Conservation (phyloP, 2,797 vertebrate species). For the Chaetophractus vellerosus region DNA sequence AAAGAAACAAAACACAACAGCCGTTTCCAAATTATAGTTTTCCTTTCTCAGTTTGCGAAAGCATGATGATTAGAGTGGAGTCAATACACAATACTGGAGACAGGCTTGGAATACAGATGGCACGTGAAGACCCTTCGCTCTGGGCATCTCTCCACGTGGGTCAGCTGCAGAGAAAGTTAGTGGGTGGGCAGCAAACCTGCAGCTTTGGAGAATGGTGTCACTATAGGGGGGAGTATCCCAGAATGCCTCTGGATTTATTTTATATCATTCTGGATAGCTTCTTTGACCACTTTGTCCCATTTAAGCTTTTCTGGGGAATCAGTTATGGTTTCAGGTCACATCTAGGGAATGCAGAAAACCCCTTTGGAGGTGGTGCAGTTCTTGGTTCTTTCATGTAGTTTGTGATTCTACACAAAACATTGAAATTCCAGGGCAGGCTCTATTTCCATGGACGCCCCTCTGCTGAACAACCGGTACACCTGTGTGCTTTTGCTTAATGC, state of each 20-base stretch:
- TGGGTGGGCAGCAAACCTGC: neutral
- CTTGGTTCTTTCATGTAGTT: neutral
- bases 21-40: conserved; percentile 77
- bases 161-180: neutral
- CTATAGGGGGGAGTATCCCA: neutral
- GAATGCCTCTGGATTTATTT: conserved; percentile 1
- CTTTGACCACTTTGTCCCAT: neutral
- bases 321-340: neutral
- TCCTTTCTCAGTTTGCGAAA: conserved; percentile 67
- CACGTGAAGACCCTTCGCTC: neutral
- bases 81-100: neutral
- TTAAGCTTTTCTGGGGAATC: conserved; percentile 9
- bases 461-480: neutral
- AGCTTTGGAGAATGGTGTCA: neutral
- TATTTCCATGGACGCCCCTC: neutral
- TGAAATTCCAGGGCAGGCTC: neutral
- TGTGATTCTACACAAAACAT: neutral
- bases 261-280: neutral
- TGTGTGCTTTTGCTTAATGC: neutral
- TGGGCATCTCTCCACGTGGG: neutral
- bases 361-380: neutral
- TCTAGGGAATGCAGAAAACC: neutral
- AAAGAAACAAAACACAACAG: conserved; percentile 63
- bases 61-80: conserved; percentile 62
- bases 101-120: conserved; percentile 67